Conservation (phyloP, 2,888 invertebrate species). For the Napeogenes sylphis region DNA sequence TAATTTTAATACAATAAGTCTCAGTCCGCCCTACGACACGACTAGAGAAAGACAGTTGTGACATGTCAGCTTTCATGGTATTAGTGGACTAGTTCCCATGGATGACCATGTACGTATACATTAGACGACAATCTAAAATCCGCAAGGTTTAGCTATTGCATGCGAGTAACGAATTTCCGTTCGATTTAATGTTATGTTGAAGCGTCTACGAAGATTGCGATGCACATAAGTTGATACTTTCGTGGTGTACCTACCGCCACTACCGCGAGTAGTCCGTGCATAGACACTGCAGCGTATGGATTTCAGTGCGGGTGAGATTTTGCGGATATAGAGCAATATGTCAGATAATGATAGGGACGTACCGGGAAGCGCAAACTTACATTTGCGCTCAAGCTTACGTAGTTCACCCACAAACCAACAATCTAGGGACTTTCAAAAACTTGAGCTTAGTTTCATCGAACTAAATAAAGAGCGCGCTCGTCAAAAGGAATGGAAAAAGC, state of each 20-base stretch:
- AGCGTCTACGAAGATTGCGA: slow-evolving; percentile 57
- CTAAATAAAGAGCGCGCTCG: slow-evolving; percentile 73
- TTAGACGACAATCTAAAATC: slow-evolving; percentile 38
- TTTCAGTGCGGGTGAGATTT: slow-evolving; percentile 44
- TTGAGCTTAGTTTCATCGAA: slow-evolving; percentile 72
- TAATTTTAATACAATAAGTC: slow-evolving; percentile 74
- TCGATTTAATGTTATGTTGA: slow-evolving; percentile 63
- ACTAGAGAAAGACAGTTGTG: slow-evolving; percentile 63
- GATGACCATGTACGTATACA: slow-evolving; percentile 71
- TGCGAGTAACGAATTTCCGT: slow-evolving; percentile 55
- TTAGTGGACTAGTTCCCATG: slow-evolving; percentile 54
- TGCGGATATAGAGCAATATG: slow-evolving; percentile 23
- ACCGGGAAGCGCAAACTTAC: slow-evolving; percentile 54
- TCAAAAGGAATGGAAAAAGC: slow-evolving; percentile 75
- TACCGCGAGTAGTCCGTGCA: slow-evolving; percentile 55
- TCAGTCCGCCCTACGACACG: slow-evolving; percentile 72
- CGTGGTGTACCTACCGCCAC: slow-evolving; percentile 55
- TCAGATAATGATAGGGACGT: slow-evolving; percentile 44
- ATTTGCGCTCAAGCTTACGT: slow-evolving; percentile 47
- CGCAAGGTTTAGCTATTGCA: slow-evolving; percentile 51
- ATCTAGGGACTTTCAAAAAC: slow-evolving; percentile 65
- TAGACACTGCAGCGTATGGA: slow-evolving; percentile 49
- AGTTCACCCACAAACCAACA: slow-evolving; percentile 57
- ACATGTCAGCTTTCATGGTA: slow-evolving; percentile 51
- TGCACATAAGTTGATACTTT: slow-evolving; percentile 62